Base-by-base conservation (phyloP, 2,113 vertebrate genomes). In the Chunga burmeisteri region DNA sequence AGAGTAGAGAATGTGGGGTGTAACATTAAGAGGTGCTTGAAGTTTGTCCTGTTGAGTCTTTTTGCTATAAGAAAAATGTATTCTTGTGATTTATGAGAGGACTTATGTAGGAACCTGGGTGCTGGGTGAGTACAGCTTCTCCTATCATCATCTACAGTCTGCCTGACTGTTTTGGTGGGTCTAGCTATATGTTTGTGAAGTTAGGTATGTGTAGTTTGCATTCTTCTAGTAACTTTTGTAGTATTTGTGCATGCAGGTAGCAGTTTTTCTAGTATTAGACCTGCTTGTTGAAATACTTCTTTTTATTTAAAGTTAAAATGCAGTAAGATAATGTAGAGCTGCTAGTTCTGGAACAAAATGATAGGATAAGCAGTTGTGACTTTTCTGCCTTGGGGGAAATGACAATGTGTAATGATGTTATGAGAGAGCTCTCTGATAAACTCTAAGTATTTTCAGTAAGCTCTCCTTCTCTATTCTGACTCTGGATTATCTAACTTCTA, bases 31-130 rank as follows among this genome's bases (percentile, higher is more conserved):
- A 4, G 2, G 10, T 32, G 5, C 8, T 8, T 52, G 9, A 32
- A 32, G 5, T 52, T 91, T 2, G 7, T 38, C 2, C 8, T 56
- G 13, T 56, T 50, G 55, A 26, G 13, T 78, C 7, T n/a, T 46
- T 7, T 29, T 40, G 7, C 17, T 47, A 3, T n/a, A 13, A 44
- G 67, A 42, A 29, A 13, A 49, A 34, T 6, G 19, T 10, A 3
- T 20, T 65, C 15, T 20, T 74, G 2, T 44, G 13, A 27, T 30
- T 32, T 56, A 8, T 9, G 27, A 46, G 36, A 70, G 8, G 16
- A 13, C 0, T 0, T 26, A 2, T 1, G 5, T 26, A 34, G 4
- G 12, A 2, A 2, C 15, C 22, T 36, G 36, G 0, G 0, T 5
- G 3, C 10, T 23, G 47, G 30, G 23, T 92, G 44, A 72, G 71